Percentiles rank a stretch among this genome's conserved stretches.
phyloP scores from a whole-genome alignment of 2,113 vertebrate species.

The Hippopotamus amphibius region DNA sequence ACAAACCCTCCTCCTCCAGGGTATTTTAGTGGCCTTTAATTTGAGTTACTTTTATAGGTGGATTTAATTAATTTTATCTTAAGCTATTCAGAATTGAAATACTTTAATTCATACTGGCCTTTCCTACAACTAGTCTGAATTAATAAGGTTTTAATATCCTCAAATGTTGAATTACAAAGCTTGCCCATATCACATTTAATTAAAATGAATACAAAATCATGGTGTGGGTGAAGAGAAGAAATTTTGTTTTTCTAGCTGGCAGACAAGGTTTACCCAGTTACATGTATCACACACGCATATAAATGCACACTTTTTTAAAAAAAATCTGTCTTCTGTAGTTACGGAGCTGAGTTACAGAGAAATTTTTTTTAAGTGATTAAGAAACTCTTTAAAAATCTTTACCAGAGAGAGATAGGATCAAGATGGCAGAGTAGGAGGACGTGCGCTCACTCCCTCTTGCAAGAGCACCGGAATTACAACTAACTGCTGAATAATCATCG shows the following conservation, averaged over 20 bases:
- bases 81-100: background rate
- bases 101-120: constrained; percentile 30
- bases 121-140: constrained; percentile 20
- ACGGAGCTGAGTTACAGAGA: background rate
- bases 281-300: background rate
- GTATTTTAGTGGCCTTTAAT: background rate
- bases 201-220: constrained; percentile 58
- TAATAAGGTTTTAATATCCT: constrained; percentile 19
- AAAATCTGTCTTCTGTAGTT: background rate
- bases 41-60: background rate
- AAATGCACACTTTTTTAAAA: background rate
- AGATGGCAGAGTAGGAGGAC: too few species aligned
- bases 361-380: background rate
- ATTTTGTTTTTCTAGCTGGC: constrained; percentile 14
- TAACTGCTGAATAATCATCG: too few species aligned
- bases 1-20: background rate
- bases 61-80: constrained; percentile 48
- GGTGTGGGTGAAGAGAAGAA: background rate
- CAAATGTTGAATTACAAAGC: constrained; percentile 26
- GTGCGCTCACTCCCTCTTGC: too few species aligned
- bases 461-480: too few species aligned
- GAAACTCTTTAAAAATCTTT: background rate
- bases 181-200: constrained; percentile 49
- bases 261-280: constrained; percentile 5
- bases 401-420: background rate